Evolutionary conservation across 2,888 invertebrate species (phyloP), one percentile per base, ranked within the genome.

Genomic region (Sipha maydis): DNA sequence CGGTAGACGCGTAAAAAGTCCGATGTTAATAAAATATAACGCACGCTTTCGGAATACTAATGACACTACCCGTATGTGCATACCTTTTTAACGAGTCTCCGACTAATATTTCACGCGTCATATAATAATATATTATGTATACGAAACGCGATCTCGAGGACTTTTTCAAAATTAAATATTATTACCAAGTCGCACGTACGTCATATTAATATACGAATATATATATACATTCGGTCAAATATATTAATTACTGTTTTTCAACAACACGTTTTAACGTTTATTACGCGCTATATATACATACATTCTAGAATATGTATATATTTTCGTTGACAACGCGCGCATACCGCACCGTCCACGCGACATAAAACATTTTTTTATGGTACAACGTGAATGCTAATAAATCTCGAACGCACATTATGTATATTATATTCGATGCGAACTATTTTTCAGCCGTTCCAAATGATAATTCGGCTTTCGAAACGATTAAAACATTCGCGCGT

Each of bases 31-130:
- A 83, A 73, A 54, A 78, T 54, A n/a, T 71, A 54, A 14, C 25
- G 7, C 71, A n/a, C 28, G 14, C 71, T 83, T 11, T 9, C 34
- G n/a, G 73, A 83, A 75, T 83, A 34, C 83, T 83, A 83, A 83
- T 83, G 83, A 83, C 25, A 61, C 25, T 5, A 19, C 19, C 21
- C 5, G 25, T 61, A 61, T 61, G 5, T 9, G 11, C 11, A 48
- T 48, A 48, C 54, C n/a, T 75, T 83, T 75, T 83, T 34, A 75
- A 83, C 73, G 73, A 83, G 25, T 34, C 56, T 21, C 17, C 56
- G 56, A 75, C 31, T 19, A 54, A 73, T 83, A 54, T 83, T 83
- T 71, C 48, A 54, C 80, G 38, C 67, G 67, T 41, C 38, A 67
- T 1, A 79, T 3, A 48, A 48, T 48, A 48, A 48, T 34, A 34